Percentiles rank a stretch among this genome's conserved stretches.
These are phyloP conservation scores for Fissipunctia ypsillon DNA, from an alignment of 2,888 invertebrate genomes.

Conservation along the genomic window DNA sequence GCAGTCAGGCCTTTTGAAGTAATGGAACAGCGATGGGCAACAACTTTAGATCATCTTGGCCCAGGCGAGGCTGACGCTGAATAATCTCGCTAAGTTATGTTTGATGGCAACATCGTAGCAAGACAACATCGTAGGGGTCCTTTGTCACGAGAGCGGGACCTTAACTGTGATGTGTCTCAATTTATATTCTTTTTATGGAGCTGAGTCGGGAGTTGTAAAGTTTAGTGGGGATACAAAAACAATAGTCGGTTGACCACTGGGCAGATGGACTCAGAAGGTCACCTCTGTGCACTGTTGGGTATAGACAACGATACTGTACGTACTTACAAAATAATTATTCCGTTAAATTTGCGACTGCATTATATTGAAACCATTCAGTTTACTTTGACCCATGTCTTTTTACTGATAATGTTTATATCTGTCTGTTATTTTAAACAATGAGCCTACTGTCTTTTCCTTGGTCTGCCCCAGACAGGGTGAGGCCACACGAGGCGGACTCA, in stretches of 20 bases:
- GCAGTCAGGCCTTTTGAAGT: conserved; percentile 13
- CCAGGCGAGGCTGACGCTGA: conserved; percentile 31
- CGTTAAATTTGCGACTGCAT: neutral
- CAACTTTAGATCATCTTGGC: conserved; percentile 18
- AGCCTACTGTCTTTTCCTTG: neutral
- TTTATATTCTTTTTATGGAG: conserved; percentile 75
- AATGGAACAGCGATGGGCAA: conserved; percentile 31
- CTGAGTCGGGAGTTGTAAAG: conserved; percentile 71
- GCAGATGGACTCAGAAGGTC: conserved; percentile 17
- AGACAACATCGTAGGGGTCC: too few relatives aligned
- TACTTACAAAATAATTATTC: neutral
- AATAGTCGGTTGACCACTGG: conserved; percentile 53
- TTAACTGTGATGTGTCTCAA: conserved; percentile 67
- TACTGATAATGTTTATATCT: neutral
- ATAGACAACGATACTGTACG: neutral
- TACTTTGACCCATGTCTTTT: neutral
- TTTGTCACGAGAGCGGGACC: conserved; percentile 64
- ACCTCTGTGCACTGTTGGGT: neutral
- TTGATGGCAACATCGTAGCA: conserved; percentile 63
- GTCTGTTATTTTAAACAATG: neutral
- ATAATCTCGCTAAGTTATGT: conserved; percentile 63
- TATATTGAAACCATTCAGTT: neutral
- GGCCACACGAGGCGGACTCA: conserved; percentile 2
- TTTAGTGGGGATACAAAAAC: conserved; percentile 69
- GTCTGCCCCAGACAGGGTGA: neutral